Conservation (phyloP, 2,888 invertebrate species). For the Neoascia interrupta region DNA sequence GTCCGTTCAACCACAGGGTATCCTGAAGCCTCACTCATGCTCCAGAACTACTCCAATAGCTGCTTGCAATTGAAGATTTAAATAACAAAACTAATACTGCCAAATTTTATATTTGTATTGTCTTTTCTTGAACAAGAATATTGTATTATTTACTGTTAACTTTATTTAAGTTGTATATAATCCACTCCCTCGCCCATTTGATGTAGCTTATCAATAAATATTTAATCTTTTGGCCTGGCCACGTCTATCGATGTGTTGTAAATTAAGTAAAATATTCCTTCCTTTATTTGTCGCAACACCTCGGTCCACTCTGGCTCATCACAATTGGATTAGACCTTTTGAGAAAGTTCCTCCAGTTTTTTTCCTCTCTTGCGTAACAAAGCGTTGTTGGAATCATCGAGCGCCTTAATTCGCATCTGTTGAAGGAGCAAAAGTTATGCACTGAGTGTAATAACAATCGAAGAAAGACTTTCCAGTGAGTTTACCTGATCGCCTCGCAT, state of each 20-base stretch:
- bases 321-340: slow-evolving; percentile 13
- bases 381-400: slow-evolving; percentile 96
- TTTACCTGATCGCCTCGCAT: slow-evolving; percentile 96
- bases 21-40: too few species aligned
- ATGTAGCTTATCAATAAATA: slow-evolving; percentile 9
- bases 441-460: not conserved
- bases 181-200: not conserved
- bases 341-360: slow-evolving; percentile 76
- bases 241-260: slow-evolving; percentile 1
- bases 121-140: slow-evolving; percentile 46
- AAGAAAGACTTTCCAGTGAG: too few species aligned
- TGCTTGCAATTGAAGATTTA: too few species aligned
- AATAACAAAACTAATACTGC: slow-evolving; percentile 42
- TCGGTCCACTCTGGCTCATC: not conserved
- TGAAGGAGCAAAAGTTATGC: slow-evolving; percentile 62
- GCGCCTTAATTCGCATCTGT: slow-evolving; percentile 93
- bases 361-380: slow-evolving; percentile 91
- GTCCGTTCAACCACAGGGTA: too few species aligned
- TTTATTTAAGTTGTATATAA: slow-evolving; percentile 1
- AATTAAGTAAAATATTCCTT: slow-evolving; percentile 26
- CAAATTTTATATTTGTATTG: slow-evolving; percentile 50
- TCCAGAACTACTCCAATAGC: too few species aligned
- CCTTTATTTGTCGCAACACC: too few species aligned
- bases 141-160: not conserved
- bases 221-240: not conserved